phyloP scores from a whole-genome alignment of 2,113 vertebrate genomes.

The Lepus europaeus region DNA sequence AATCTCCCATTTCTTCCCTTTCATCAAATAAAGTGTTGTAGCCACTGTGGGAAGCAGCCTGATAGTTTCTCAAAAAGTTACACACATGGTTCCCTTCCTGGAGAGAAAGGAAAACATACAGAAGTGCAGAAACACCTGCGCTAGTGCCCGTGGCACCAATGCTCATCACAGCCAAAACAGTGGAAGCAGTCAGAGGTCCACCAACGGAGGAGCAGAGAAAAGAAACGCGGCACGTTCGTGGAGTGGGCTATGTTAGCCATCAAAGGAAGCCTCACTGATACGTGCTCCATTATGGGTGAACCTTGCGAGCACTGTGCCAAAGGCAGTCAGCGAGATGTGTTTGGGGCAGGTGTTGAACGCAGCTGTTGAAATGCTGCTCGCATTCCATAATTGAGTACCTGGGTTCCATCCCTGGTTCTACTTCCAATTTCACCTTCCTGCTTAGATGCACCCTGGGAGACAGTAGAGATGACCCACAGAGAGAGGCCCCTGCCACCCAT shows the following conservation, averaged over 20 bases:
- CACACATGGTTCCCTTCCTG: not conserved
- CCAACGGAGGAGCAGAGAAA: not conserved
- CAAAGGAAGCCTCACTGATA: not conserved
- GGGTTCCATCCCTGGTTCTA: too few species aligned
- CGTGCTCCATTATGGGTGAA: not conserved
- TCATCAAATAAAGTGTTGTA: not conserved
- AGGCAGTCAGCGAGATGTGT: not conserved
- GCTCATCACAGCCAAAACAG: not conserved
- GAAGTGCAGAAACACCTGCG: not conserved
- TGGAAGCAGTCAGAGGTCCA: not conserved
- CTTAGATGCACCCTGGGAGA: too few species aligned
- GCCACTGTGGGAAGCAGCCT: not conserved
- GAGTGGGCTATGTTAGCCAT: not conserved
- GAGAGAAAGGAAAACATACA: not conserved
- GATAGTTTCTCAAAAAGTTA: not conserved
- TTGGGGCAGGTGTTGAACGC: too few species aligned
- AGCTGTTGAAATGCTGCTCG: too few species aligned
- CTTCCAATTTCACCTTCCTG: too few species aligned
- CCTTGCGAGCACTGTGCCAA: not conserved
- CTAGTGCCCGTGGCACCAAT: not conserved
- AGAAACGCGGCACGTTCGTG: not conserved
- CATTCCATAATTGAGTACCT: too few species aligned
- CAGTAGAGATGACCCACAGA: too few species aligned
- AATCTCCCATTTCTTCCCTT: too few species aligned
- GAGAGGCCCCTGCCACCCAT: too few species aligned